phyloP scores from a whole-genome alignment of 2,797 vertebrate species.

The Dermochelys coriacea region DNA sequence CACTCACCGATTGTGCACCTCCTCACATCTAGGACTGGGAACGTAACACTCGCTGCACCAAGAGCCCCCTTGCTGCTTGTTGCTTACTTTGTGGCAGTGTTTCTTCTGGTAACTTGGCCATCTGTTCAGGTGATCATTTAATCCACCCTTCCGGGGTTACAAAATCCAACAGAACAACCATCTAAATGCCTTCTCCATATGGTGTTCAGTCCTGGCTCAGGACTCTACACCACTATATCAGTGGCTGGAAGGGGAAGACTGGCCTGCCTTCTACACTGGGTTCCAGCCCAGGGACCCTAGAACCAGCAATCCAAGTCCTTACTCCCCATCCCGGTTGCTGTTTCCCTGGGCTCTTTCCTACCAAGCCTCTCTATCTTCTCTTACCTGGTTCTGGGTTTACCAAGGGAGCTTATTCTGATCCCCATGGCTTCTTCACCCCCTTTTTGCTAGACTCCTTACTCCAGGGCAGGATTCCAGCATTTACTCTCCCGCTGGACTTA shows the following conservation, averaged over 20 bases:
- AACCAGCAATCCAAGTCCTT: background rate
- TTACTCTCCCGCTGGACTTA: background rate
- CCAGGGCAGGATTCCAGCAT: background rate
- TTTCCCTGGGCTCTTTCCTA: background rate
- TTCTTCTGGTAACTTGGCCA: background rate
- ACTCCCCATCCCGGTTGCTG: background rate
- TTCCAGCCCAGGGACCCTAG: background rate
- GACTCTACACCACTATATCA: background rate
- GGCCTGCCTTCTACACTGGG: background rate
- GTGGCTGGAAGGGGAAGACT: background rate
- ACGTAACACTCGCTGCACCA: background rate
- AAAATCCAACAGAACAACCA: background rate
- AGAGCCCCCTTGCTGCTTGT: background rate
- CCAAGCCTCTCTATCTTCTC: background rate
- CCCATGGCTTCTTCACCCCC: background rate
- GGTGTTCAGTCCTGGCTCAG: background rate
- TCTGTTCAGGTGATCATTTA: background rate
- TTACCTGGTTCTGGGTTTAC: background rate
- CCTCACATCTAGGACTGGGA: background rate
- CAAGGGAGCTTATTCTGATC: background rate
- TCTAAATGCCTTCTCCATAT: background rate
- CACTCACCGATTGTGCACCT: background rate
- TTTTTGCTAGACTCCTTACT: background rate
- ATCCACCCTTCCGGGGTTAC: background rate
- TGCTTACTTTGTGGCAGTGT: background rate